A percentile compares a stretch with the other conserved stretches of the same genome.
phyloP scores from a whole-genome alignment of 2,888 invertebrate species.

The Cephus pulcher region DNA sequence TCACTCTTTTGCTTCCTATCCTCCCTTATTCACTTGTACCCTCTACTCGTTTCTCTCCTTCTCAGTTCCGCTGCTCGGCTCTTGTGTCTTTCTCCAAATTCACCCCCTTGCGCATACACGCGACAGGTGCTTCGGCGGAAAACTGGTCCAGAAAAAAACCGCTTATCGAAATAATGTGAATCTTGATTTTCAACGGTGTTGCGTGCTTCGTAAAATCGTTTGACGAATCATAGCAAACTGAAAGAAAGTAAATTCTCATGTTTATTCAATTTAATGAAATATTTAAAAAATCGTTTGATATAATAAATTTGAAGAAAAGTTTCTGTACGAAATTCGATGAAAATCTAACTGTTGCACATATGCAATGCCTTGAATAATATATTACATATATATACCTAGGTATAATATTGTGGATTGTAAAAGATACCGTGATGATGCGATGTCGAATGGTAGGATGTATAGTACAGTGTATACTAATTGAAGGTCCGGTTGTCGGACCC shows the following conservation, averaged over 20 bases:
- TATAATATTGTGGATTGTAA: neutral
- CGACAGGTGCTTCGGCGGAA: slow-evolving; percentile 47
- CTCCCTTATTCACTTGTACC: slow-evolving; percentile 9
- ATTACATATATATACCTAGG: neutral
- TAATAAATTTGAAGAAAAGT: neutral
- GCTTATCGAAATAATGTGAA: neutral
- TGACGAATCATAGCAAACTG: neutral
- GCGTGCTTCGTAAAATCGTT: neutral
- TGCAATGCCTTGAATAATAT: neutral
- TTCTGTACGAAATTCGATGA: neutral
- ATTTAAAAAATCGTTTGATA: neutral
- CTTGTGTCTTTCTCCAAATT: slow-evolving; percentile 32
- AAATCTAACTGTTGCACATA: neutral
- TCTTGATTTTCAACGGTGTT: neutral
- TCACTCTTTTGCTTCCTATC: neutral
- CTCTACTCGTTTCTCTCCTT: slow-evolving; percentile 35
- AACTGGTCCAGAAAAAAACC: neutral
- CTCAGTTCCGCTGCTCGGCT: slow-evolving; percentile 16
- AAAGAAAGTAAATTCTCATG: neutral
- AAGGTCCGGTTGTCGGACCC: slow-evolving; percentile 51
- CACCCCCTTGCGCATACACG: slow-evolving; percentile 48
- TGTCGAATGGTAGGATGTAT: neutral
- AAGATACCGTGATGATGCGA: neutral
- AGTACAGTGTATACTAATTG: slow-evolving; percentile 59
- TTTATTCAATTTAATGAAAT: neutral